These are phyloP conservation scores for Rhamnusium bicolor DNA, from an alignment of 2,888 invertebrate genomes.

Conservation along the genomic window DNA sequence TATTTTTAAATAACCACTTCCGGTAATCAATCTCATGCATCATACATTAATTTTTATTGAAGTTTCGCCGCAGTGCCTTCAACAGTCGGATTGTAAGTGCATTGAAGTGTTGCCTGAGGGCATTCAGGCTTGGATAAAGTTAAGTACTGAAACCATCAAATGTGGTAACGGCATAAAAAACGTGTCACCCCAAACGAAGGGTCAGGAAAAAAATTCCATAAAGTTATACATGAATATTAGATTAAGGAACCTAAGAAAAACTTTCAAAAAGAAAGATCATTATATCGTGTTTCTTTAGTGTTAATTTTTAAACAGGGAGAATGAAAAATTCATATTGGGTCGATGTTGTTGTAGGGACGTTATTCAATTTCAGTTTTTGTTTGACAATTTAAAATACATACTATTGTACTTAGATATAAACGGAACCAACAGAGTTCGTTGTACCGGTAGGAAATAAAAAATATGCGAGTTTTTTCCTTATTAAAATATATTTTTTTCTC, in stretches of 20 bases:
- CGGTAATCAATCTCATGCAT: conserved; percentile 17
- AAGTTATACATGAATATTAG: conserved; percentile 64
- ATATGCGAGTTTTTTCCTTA: too few species aligned
- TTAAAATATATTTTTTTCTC: too few species aligned
- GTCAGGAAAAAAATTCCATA: conserved; percentile 58
- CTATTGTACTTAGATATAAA: too few species aligned
- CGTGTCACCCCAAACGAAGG: conserved; percentile 57
- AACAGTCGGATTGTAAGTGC: conserved; percentile 51
- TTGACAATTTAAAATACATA: too few species aligned
- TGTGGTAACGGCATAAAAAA: conserved; percentile 58
- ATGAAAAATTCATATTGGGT: not conserved
- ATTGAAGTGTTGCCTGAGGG: conserved; percentile 53
- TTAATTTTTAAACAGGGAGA: conserved; percentile 18
- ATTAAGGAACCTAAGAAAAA: conserved; percentile 57
- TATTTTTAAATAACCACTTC: not conserved
- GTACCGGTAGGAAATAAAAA: too few species aligned
- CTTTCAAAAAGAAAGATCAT: conserved; percentile 39
- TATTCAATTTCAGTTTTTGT: too few species aligned
- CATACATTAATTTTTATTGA: conserved; percentile 31
- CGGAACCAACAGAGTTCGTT: too few species aligned
- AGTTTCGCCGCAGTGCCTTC: conserved; percentile 28
- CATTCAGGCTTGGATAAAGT: conserved; percentile 54
- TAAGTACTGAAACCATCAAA: conserved; percentile 58
- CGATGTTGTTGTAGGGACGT: too few species aligned
- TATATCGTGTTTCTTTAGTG: conserved; percentile 40